phyloP scores from a whole-genome alignment of 2,113 vertebrate genomes.

The Seriola aureovittata region DNA sequence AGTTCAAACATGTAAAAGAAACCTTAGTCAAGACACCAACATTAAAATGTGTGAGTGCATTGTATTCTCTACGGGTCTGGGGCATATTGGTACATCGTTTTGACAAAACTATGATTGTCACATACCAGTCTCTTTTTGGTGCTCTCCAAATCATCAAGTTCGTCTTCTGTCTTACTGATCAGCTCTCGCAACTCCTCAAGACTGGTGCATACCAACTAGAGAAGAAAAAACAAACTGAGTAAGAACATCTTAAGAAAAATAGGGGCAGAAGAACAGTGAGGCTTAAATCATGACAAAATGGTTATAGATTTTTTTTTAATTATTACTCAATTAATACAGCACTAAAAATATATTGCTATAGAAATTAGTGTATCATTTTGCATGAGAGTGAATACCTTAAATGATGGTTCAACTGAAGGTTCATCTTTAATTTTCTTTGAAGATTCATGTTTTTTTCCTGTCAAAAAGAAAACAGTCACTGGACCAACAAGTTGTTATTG shows the following conservation, averaged over 20 bases:
- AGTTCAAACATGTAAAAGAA: constrained; percentile 48
- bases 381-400: constrained; percentile 86
- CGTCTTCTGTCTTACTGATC: constrained; percentile 96
- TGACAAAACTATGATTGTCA: constrained; percentile 48
- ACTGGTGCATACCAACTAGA: constrained; percentile 97
- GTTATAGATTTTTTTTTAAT: not conserved
- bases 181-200: constrained; percentile 95
- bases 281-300: not conserved
- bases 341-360: not conserved
- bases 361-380: not conserved
- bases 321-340: not conserved
- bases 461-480: constrained; percentile 9
- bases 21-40: not conserved
- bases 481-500: not conserved
- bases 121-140: constrained; percentile 97
- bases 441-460: constrained; percentile 90
- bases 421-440: constrained; percentile 88
- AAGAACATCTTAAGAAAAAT: not conserved
- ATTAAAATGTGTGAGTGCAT: not conserved
- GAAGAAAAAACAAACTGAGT: constrained; percentile 34
- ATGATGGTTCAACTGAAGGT: constrained; percentile 86
- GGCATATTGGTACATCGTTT: not conserved
- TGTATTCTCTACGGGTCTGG: not conserved
- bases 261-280: not conserved
- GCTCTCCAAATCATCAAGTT: constrained; percentile 95